Evolutionary conservation across 2,888 invertebrate genomes (phyloP).

Genomic region (Troides aeacus): DNA sequence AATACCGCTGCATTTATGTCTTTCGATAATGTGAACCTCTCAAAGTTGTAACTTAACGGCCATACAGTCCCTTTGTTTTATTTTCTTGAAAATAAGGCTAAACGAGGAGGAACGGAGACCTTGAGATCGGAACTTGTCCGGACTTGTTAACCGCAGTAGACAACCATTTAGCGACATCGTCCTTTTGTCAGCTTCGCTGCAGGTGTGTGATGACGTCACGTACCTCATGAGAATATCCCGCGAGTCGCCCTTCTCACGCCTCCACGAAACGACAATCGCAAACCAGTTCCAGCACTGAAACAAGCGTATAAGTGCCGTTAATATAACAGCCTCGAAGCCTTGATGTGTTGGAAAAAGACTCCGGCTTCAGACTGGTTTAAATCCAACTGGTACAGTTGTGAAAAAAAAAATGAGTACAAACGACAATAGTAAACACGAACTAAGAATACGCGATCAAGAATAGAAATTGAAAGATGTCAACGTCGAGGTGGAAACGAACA

Average conservation of each 20-base stretch:
- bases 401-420: background rate
- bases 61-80: conserved; percentile 5
- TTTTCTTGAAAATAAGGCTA: conserved; percentile 25
- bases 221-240: conserved; percentile 69
- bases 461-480: background rate
- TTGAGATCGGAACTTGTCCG: conserved; percentile 52
- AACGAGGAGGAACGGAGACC: conserved; percentile 31
- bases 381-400: conserved; percentile 6
- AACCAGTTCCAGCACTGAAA: conserved; percentile 67
- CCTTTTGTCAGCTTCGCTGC: conserved; percentile 59
- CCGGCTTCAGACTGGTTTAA: conserved; percentile 31
- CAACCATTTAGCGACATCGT: conserved; percentile 63
- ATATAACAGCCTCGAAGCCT: conserved; percentile 46
- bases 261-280: conserved; percentile 61
- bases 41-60: conserved; percentile 28
- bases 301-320: conserved; percentile 65
- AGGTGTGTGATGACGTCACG: conserved; percentile 72
- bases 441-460: background rate
- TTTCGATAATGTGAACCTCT: background rate
- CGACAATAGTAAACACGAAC: conserved; percentile 40
- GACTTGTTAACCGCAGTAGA: conserved; percentile 66
- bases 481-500: background rate
- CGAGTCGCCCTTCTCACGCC: conserved; percentile 75
- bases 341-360: conserved; percentile 36
- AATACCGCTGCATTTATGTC: background rate